Conservation (phyloP, 2,113 vertebrate species). For the Ivindomyrus marchei region DNA sequence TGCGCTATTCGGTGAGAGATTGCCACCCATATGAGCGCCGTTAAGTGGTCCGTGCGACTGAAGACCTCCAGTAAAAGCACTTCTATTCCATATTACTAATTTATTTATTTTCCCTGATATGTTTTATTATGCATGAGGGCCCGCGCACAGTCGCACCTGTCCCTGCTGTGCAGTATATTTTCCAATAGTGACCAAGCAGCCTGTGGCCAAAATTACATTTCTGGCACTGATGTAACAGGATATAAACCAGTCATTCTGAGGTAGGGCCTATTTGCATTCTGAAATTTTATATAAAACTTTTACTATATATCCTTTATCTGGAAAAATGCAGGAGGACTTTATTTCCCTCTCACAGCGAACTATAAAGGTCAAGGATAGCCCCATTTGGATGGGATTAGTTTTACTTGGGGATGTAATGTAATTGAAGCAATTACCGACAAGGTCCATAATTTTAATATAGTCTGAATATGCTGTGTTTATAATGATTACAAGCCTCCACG, state of each 20-base stretch:
- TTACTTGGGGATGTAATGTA: neutral
- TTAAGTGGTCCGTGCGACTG: neutral
- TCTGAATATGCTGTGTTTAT: neutral
- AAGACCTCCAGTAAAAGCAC: neutral
- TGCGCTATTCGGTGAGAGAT: neutral
- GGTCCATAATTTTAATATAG: neutral
- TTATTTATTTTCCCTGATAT: neutral
- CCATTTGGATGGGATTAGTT: neutral
- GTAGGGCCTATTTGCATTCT: neutral
- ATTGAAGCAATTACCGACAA: neutral
- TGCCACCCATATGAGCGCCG: neutral
- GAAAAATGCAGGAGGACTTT: neutral
- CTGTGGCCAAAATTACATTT: neutral
- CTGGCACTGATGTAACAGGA: neutral
- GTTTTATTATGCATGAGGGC: constrained; percentile 1
- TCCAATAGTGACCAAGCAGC: neutral
- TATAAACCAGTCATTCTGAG: neutral
- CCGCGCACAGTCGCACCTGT: neutral
- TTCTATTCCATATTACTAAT: neutral
- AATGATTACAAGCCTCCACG: neutral
- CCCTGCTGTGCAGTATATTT: neutral
- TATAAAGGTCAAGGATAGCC: neutral
- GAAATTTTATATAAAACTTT: neutral
- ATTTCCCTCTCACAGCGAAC: neutral
- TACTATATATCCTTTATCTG: neutral